Evolutionary conservation across 2,797 vertebrate genomes (phyloP), one percentile per base, ranked within the genome.

Genomic region (Melanotaenia boesemani): DNA sequence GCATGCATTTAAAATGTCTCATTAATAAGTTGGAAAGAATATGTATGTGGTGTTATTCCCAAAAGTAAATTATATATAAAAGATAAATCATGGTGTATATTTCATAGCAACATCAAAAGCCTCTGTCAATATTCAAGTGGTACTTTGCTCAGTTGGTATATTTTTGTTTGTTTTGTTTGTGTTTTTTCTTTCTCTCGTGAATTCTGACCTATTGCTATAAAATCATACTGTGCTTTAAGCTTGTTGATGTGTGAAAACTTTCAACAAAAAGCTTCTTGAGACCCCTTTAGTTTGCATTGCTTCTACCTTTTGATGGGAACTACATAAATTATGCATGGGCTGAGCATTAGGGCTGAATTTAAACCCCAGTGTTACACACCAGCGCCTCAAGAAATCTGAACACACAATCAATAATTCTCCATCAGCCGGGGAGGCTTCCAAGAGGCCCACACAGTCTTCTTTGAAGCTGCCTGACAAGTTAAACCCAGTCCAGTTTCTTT

Each of bases 381-480:
- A 93, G 86, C 67, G 81, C 93, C 91, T 93, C 79, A 79, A 94
- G 93, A 95, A 94, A 93, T 93, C 92, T 94, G 91, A 94, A 92
- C 89, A 93, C 85, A 90, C 88, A 93, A 95, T 94, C 93, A 90
- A 94, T 94, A 94, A 92, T 92, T 93, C 93, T 92, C 92, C 88
- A 94, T 94, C 93, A 94, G 91, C 86, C 86, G 10, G 70, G 74
- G 79, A 88, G 84, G 87, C 90, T 93, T 93, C 88, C 76, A 78
- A 87, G 88, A 88, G 89, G 92, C 88, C 90, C 90, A 90, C 88
- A 88, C 85, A 84, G 81, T 81, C 80, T 74, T 90, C 94, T 94
- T 94, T 95, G 94, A 95, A 95, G 93, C 89, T 52, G 77, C 70
- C 85, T 93, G 93, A 94, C 92, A 93, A 94, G 91, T 92, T 94